phyloP scores from a whole-genome alignment of 2,797 vertebrate species.

The Rhinichthys osculus region DNA sequence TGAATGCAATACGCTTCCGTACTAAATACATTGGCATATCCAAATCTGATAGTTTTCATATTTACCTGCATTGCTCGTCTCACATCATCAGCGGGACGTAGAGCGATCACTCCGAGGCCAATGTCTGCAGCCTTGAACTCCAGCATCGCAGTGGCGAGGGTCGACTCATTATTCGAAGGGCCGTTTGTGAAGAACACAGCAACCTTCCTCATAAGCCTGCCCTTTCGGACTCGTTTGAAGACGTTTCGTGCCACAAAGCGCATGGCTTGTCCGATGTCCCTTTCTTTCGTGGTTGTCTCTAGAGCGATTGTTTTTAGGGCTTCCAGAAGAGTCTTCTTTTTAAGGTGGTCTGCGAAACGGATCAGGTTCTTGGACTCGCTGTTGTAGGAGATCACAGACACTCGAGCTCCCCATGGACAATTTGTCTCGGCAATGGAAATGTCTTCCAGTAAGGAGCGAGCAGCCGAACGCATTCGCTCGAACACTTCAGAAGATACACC shows the following conservation, averaged over 20 bases:
- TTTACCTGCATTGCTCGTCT: constrained; percentile 77
- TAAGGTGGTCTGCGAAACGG: constrained; percentile 83
- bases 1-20: no score
- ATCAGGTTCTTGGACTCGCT: constrained; percentile 77
- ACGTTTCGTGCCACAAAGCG: constrained; percentile 83
- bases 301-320: constrained; percentile 73
- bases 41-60: background rate
- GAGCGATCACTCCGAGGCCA: constrained; percentile 77
- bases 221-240: constrained; percentile 83
- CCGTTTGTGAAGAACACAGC: constrained; percentile 83
- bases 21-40: background rate
- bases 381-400: constrained; percentile 83
- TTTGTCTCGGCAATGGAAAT: constrained; percentile 82
- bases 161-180: constrained; percentile 51
- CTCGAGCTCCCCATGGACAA: constrained; percentile 84
- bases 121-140: constrained; percentile 82
- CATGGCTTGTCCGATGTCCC: constrained; percentile 83
- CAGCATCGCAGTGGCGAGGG: constrained; percentile 79
- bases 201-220: constrained; percentile 82
- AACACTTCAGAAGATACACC: constrained; percentile 76
- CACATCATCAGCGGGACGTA: constrained; percentile 72
- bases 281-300: constrained; percentile 71
- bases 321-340: constrained; percentile 71
- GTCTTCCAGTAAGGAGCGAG: constrained; percentile 76
- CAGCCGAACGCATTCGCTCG: constrained; percentile 79